Conservation (phyloP, 2,113 vertebrate species). For the Amia ocellicauda region DNA sequence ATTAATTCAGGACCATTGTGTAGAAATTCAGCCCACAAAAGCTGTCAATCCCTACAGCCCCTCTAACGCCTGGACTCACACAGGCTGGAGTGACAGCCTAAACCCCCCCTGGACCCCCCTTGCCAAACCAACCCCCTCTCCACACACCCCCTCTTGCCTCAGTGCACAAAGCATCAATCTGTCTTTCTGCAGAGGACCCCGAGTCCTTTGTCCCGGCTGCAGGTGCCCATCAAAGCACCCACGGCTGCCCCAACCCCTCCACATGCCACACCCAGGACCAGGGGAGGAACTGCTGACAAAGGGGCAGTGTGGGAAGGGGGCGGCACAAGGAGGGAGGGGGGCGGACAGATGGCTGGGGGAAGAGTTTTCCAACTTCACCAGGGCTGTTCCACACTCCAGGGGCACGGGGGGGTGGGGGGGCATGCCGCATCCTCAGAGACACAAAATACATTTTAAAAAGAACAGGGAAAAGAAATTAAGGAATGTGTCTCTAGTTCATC, state of each 20-base stretch:
- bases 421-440: background rate
- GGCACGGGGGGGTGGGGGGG: no score
- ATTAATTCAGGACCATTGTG: conserved; percentile 95
- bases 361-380: conserved; percentile 62
- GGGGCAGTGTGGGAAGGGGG: conserved; percentile 82
- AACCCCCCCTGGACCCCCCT: conserved; percentile 33
- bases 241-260: conserved; percentile 73
- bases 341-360: conserved; percentile 67
- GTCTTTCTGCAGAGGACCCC: conserved; percentile 89
- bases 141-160: conserved; percentile 72
- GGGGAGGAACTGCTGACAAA: conserved; percentile 85
- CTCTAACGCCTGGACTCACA: conserved; percentile 95
- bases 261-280: conserved; percentile 83
- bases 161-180: conserved; percentile 97
- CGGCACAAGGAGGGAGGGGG: conserved; percentile 69
- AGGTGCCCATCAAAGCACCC: conserved; percentile 97
- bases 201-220: conserved; percentile 86
- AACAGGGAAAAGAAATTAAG: no score
- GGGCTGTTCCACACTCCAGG: conserved; percentile 43
- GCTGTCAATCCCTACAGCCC: conserved; percentile 95
- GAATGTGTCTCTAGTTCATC: no score
- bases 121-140: conserved; percentile 35
- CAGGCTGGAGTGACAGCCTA: conserved; percentile 90
- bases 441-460: background rate
- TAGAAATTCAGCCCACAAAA: conserved; percentile 89